Evolutionary conservation across 2,888 invertebrate genomes (phyloP), one percentile per base, ranked within the genome.

Genomic region (Stictocephala bisonia): DNA sequence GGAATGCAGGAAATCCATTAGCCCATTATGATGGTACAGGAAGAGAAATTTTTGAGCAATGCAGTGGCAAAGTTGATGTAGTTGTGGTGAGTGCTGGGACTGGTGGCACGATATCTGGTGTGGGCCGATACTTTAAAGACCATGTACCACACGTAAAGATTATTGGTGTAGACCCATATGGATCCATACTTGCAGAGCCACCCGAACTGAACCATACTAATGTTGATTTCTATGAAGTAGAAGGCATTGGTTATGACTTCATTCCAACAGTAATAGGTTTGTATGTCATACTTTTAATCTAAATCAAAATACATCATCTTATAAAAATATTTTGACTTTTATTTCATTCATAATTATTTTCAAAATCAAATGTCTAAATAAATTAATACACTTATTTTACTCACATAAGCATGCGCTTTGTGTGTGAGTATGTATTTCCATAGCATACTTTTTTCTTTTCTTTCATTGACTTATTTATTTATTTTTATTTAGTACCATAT

Each of bases 1-100:
- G 93, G 56, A 99, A 99, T 86, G 86, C 93, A 7, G 93, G 95
- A 80, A 99, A 99, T 85, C 99, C 99, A 0, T 83, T 99, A 80
- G 97, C 98, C 0, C 99, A 99, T 84, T 99, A 97, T 83, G 99
- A 99, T 82, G 91, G 91, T 71, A 99, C 99, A 0, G 99, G 92
- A 0, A 92, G 92, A 78, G 99, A 99, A 87, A 98, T 99, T 80
- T 87, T 96, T 35, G 90, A 93, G 82, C 92, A 94, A 79, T 90
- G 90, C 77, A 91, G 92, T 80, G 92, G 93, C 77, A 89, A 90
- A 81, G 85, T 99, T 13, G 97, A 98, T 84, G 93, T 96, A 91
- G 86, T 96, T 78, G 90, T 96, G 67, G 80, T 86, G 11, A 92
- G 94, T 15, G 93, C 97, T 0, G 99, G 99, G 4, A 99, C 99